Base-by-base conservation (phyloP, 2,888 invertebrate genomes). In the Ochropacha duplaris region DNA sequence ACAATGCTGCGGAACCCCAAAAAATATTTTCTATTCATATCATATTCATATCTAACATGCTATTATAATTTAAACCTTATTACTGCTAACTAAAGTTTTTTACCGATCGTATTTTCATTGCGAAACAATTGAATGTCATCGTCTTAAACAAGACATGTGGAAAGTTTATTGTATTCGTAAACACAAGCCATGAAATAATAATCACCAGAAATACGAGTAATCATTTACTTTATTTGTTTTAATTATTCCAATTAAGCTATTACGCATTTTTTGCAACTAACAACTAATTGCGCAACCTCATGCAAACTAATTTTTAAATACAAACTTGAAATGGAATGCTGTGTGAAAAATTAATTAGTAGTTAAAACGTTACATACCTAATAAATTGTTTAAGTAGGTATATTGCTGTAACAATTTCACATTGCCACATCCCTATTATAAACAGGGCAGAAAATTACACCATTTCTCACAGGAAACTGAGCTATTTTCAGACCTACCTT, bases 401-500 rank as follows among this genome's bases (percentile, higher is more conserved):
- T n/a, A n/a, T n/a, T n/a, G n/a, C n/a, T 19, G n/a, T 5, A 44
- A 44, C 19, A 44, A 44, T 51, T 51, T 28, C 26, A 51, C 16
- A 28, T 19, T 31, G 12, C 31, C 22, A n/a, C 12, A 31, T 11
- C 51, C 34, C 52, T 52, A 16, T 12, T 52, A 19, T 26, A 31
- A 31, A 52, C 31, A 34, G 52, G 52, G 52, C 52, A 52, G 31
- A 52, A 52, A 52, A 31, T 28, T 9, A 51, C 28, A 51, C 28
- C 44, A 16, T 19, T 22, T 2, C 34, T 12, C 72, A 74, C 74
- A 85, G 86, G 87, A 86, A 84, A 79, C 78, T 64, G 66, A 57
- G 74, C 82, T 83, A 81, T 86, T 85, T 83, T 76, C 67, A 80
- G 44, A 44, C n/a, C 44, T 44, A 44, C 44, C 44, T 44, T 44